Evolutionary conservation across 1,140 invertebrate genomes (phyloP), one percentile per base, ranked within the genome.

Genomic region (Tenebrio molitor): DNA sequence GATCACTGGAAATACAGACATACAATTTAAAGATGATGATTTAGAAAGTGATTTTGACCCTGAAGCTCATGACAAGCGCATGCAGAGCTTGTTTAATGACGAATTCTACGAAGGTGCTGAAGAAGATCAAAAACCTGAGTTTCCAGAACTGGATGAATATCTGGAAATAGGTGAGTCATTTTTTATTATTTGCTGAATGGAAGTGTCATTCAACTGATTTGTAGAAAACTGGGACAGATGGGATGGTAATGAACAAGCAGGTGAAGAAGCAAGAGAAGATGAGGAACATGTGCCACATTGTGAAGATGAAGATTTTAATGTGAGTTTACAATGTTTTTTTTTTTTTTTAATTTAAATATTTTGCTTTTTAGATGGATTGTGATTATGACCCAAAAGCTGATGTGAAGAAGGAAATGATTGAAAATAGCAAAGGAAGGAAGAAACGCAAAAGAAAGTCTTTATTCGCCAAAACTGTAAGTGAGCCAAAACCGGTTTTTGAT

Each of bases 21-120:
- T 77, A 6, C 72, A 62, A 10, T 78, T 79, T 71, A 64, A 88
- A 83, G 90, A 93, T 74, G 86, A 90, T 19, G 89, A 92, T 75
- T 84, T 93, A 33, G 80, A 97, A 69, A 92, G 88, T n/a, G 97
- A 99, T 80, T 99, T 98, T 84, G 95, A 99, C 86, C 95, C 96
- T 0, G 89, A 89, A 16, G 91, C 93, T 72, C 91, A 98, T 83
- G 97, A 99, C 82, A 85, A 86, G 68, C 89, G 91, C 77, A 99
- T 99, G 97, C 85, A 90, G 75, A 86, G 91, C 79, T 83, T 97
- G 42, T 98, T 97, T 84, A 90, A 93, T 83, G 91, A 96, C 36
- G 88, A 95, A 44, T 98, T 93, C 85, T 98, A 98, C 78, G 85
- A 88, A 25, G 88, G 88, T 5, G 86, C 87, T 5, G 91, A 90